Evolutionary conservation across 2,797 vertebrate genomes (phyloP), one percentile per base, ranked within the genome.

Genomic region (Coracias cyanogaster): DNA sequence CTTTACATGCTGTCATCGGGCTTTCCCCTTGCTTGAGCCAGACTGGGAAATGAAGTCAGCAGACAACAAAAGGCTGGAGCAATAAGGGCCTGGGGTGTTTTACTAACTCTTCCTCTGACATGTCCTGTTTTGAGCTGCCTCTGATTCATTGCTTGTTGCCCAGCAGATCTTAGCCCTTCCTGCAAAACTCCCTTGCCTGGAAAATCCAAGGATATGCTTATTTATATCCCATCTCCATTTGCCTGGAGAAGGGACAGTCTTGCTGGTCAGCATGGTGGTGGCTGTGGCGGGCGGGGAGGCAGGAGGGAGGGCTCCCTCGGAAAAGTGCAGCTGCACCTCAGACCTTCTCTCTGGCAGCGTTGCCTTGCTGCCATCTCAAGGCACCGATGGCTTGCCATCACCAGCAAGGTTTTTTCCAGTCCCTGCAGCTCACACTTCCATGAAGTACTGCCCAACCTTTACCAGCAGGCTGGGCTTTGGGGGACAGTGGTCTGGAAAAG

Each of bases 41-140:
- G 96, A 90, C 37, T 0, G 83, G 96, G 91, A 94, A 85, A 77
- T 96, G 96, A 89, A 92, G 90, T 95, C 96, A 95, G 86, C 90
- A 80, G 88, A 93, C 81, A 95, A 93, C 86, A 96, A 96, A 96
- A 84, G 80, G 60, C 88, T 82, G 91, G 60, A 92, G 89, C 62
- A 82, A 15, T 35, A 37, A 55, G 29, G 48, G 78, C 86, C 60
- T 39, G 55, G 35, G 25, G 18, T 89, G 83, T 21, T 88, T 71
- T 62, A 84, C 55, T 84, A 19, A 90, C n/a, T 58, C 90, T 93
- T 94, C 72, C 93, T 93, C 76, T 94, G 90, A 91, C 35, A 33
- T 80, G 82, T 73, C 64, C 49, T 91, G 73, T 84, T 96, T 69
- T 76, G 67, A 93, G 22, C 54, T 77, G 88, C 37, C 48, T 92